Percentiles rank a stretch among this genome's conserved stretches.
These are phyloP conservation scores for Hesperia comma DNA, from an alignment of 2,888 invertebrate species.

Conservation along the genomic window DNA sequence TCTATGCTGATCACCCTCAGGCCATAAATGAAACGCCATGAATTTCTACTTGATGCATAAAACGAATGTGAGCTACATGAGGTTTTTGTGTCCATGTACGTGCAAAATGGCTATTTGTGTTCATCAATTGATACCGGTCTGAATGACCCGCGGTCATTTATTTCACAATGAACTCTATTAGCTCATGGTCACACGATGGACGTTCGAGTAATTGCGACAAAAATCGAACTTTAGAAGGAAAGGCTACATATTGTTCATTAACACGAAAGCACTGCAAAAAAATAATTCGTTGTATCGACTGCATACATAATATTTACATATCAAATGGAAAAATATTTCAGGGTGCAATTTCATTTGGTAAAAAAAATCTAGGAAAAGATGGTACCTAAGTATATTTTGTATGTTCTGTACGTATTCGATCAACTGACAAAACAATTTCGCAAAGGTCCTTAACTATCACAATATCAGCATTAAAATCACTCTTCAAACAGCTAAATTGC, in stretches of 20 bases:
- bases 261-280: background rate
- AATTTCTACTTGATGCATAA: no score
- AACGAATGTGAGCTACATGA: background rate
- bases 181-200: constrained; percentile 41
- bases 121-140: constrained; percentile 41
- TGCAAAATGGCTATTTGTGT: constrained; percentile 32
- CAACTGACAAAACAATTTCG: no score
- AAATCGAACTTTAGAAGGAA: constrained; percentile 3
- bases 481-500: no score
- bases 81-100: constrained; percentile 11
- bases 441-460: no score
- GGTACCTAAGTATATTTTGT: no score
- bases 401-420: no score
- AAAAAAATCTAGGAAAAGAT: no score
- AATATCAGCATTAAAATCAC: no score
- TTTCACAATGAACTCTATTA: constrained; percentile 50
- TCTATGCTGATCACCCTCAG: no score
- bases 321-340: background rate
- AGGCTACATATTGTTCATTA: background rate
- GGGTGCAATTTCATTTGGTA: background rate
- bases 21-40: no score
- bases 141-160: constrained; percentile 43
- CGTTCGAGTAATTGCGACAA: constrained; percentile 11
- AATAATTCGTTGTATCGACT: background rate
- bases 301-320: background rate